Conservation (phyloP, 2,888 invertebrate species). For the Epistrophella euchroma region DNA sequence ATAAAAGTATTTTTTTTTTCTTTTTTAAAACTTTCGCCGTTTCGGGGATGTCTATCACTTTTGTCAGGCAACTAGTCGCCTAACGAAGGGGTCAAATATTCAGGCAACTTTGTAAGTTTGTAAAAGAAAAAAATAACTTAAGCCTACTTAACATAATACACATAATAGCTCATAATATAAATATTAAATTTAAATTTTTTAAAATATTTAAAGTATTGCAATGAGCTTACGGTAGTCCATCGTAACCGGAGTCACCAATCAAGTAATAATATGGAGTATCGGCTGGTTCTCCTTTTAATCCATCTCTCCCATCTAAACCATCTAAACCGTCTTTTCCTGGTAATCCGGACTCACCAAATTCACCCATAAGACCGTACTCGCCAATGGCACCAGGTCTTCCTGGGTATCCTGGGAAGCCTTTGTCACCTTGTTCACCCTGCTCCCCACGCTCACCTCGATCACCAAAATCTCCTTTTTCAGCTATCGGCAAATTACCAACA, state of each 20-base stretch:
- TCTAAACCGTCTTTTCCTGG: conserved; percentile 82
- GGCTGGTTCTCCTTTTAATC: conserved; percentile 84
- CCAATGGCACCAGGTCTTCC: conserved; percentile 81
- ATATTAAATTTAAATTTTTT: not conserved
- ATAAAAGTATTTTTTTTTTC: no score
- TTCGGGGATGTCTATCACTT: no score
- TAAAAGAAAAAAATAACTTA: no score
- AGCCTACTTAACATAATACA: no score
- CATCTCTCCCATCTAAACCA: conserved; percentile 85
- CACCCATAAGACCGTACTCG: conserved; percentile 80
- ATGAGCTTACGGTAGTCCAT: conserved; percentile 80
- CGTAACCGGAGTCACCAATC: conserved; percentile 80
- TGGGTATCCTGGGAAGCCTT: conserved; percentile 79
- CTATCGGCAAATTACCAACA: conserved; percentile 77
- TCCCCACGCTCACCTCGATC: conserved; percentile 82
- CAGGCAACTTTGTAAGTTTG: no score
- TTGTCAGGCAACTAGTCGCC: no score
- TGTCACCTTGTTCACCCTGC: conserved; percentile 80
- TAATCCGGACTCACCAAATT: conserved; percentile 81
- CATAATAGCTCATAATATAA: no score
- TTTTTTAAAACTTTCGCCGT: no score
- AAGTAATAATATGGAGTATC: conserved; percentile 79
- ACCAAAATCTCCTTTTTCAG: conserved; percentile 79
- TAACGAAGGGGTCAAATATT: no score
- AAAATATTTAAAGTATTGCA: not conserved